Percentiles rank a stretch among this genome's conserved stretches.
These are phyloP conservation scores for Scaptomyza cyrtandrae DNA, from an alignment of 2,888 invertebrate genomes.

Conservation along the genomic window DNA sequence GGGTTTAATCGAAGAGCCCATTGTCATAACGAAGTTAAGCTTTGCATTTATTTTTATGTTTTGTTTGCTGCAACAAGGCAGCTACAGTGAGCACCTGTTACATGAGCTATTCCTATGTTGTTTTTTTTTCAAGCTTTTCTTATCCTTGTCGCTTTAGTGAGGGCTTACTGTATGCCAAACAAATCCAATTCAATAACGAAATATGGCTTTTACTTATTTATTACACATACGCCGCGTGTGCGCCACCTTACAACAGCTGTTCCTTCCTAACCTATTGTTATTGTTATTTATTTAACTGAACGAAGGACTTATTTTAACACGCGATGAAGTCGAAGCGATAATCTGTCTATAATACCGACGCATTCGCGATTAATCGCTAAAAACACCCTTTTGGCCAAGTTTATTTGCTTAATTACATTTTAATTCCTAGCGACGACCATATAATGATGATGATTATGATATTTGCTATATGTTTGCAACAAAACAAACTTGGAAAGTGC, in stretches of 20 bases:
- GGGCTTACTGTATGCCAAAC: constrained; percentile 10
- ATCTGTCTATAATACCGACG: background rate
- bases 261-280: background rate
- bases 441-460: background rate
- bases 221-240: constrained; percentile 53
- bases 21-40: background rate
- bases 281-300: background rate
- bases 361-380: background rate
- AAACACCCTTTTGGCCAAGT: background rate
- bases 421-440: background rate
- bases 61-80: constrained; percentile 1
- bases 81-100: constrained; percentile 8
- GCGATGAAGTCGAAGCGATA: background rate
- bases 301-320: background rate
- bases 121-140: too few species aligned
- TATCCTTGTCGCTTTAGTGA: background rate
- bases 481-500: too few species aligned
- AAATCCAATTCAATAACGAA: constrained; percentile 31
- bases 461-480: background rate
- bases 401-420: background rate
- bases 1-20: background rate
- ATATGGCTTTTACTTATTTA: constrained; percentile 57
- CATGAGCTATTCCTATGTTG: background rate
- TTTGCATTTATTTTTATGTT: background rate
- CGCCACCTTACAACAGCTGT: constrained; percentile 18